These are phyloP conservation scores for Drosophila stalkeri DNA, from an alignment of 2,888 invertebrate genomes.

Conservation along the genomic window DNA sequence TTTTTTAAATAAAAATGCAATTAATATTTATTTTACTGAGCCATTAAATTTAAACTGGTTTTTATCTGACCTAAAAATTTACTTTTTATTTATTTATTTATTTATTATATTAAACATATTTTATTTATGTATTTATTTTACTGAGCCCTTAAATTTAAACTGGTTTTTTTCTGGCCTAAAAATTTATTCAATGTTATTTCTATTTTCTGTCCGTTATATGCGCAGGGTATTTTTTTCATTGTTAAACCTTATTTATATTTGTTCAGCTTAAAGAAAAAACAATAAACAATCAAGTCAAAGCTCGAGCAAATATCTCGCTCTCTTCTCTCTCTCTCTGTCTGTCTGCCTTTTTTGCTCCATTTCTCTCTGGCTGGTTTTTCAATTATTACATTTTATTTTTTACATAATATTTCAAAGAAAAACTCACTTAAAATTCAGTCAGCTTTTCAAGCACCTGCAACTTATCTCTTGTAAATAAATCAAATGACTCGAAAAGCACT, in stretches of 20 bases:
- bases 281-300: slow-evolving; percentile 29
- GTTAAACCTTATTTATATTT: neutral
- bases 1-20: too few relatives aligned
- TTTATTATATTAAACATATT: too few relatives aligned
- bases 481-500: slow-evolving; percentile 52
- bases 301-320: neutral
- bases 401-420: slow-evolving; percentile 25
- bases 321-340: neutral
- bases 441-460: slow-evolving; percentile 30
- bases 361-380: neutral
- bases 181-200: neutral
- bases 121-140: neutral
- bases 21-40: neutral
- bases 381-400: slow-evolving; percentile 25
- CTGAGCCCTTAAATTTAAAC: neutral
- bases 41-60: neutral
- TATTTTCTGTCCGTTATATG: neutral
- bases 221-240: slow-evolving; percentile 5
- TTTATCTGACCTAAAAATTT: neutral
- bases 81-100: neutral
- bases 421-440: slow-evolving; percentile 28
- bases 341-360: neutral
- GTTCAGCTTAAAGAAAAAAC: neutral
- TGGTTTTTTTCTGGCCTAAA: neutral
- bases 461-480: slow-evolving; percentile 41